A percentile compares a stretch with the other conserved stretches of the same genome.
phyloP scores from a whole-genome alignment of 2,888 invertebrate species.

The Augochlorella aurata region DNA sequence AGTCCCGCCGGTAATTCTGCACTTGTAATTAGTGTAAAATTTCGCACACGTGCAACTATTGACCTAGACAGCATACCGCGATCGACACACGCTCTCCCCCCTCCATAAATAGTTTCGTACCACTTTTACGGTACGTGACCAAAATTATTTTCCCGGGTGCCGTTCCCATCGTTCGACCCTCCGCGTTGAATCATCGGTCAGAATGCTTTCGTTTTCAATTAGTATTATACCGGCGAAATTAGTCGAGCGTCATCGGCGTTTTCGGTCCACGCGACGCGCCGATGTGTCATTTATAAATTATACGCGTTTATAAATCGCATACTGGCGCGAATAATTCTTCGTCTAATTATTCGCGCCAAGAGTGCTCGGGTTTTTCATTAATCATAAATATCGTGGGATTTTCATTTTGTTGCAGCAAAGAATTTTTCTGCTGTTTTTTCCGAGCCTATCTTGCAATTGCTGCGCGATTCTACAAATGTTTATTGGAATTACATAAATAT shows the following conservation, averaged over 20 bases:
- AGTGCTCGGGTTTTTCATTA: neutral
- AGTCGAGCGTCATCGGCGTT: neutral
- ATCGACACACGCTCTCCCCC: conserved; percentile 1
- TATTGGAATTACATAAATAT: no score
- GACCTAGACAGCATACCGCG: neutral
- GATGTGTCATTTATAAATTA: neutral
- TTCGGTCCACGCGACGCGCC: neutral
- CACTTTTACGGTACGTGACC: neutral
- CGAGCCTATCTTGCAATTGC: no score
- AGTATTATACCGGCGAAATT: conserved; percentile 11
- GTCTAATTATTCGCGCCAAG: neutral
- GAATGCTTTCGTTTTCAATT: neutral
- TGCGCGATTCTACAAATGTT: no score
- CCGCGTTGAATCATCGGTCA: neutral
- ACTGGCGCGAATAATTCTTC: neutral
- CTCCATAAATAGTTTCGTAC: conserved; percentile 5
- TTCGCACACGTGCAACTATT: conserved; percentile 31
- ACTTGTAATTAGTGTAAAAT: conserved; percentile 50
- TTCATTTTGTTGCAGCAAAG: no score
- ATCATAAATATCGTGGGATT: neutral
- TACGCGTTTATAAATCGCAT: neutral
- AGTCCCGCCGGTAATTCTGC: conserved; percentile 28
- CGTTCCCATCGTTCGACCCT: neutral
- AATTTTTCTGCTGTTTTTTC: no score
- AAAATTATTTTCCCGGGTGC: neutral